Evolutionary conservation across 2,797 vertebrate genomes (phyloP).

Genomic region (Phataginus tetradactyla): DNA sequence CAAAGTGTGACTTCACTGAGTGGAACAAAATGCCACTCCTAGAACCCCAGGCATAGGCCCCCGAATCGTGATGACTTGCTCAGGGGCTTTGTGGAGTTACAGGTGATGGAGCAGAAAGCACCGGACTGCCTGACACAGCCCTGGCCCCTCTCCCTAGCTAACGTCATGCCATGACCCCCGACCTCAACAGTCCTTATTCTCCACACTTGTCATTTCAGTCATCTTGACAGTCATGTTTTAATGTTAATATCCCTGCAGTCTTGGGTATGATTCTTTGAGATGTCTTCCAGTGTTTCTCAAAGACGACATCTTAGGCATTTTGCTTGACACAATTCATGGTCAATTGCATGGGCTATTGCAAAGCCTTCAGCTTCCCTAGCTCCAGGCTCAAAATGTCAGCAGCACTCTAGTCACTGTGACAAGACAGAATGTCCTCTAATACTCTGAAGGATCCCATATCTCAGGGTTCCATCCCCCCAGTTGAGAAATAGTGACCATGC

Average conservation of each 20-base stretch:
- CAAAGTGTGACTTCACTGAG: neutral
- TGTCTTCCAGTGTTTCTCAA: neutral
- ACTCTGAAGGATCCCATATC: neutral
- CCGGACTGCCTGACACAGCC: neutral
- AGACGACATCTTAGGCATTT: neutral
- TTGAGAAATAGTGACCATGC: neutral
- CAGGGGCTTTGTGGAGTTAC: neutral
- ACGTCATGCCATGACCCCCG: too few species aligned
- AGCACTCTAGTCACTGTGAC: neutral
- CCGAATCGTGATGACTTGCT: rapidly evolving
- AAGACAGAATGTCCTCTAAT: neutral
- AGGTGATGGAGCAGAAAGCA: neutral
- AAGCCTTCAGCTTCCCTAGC: neutral
- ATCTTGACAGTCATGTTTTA: neutral
- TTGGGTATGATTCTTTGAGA: neutral
- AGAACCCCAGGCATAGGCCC: neutral
- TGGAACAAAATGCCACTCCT: neutral
- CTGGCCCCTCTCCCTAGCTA: neutral
- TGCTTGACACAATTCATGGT: too few species aligned
- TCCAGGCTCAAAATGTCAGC: neutral
- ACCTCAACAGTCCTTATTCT: neutral
- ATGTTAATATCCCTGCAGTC: neutral
- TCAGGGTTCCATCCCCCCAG: neutral
- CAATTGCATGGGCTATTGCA: too few species aligned
- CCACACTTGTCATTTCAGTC: neutral